Evolutionary conservation across 2,888 invertebrate species (phyloP).

Genomic region (Drosophila koepferae): DNA sequence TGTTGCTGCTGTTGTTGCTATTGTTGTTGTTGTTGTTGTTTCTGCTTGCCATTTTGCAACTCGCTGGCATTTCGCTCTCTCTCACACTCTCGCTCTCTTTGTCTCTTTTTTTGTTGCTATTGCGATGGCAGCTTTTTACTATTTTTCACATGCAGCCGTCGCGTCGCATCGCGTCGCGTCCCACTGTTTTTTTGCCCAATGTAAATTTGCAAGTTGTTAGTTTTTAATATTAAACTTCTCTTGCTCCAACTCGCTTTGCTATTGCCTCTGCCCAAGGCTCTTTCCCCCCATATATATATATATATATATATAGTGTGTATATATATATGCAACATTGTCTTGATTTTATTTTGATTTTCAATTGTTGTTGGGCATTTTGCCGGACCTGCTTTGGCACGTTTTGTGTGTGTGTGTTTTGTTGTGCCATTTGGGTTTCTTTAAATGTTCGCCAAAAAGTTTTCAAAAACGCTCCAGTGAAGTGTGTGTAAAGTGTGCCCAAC

Average conservation of each 20-base stretch:
- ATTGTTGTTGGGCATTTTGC: constrained; percentile 22
- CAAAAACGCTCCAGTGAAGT: constrained; percentile 45
- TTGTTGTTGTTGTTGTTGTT: too few relatives aligned
- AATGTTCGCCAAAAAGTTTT: constrained; percentile 38
- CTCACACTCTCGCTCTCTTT: not conserved
- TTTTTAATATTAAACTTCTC: constrained; percentile 26
- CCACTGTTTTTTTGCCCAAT: constrained; percentile 30
- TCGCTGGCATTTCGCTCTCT: not conserved
- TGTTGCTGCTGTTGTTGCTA: too few relatives aligned
- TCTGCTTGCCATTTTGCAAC: constrained; percentile 11
- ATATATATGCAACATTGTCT: constrained; percentile 5
- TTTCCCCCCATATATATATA: not conserved
- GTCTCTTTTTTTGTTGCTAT: constrained; percentile 8
- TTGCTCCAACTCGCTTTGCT: not conserved
- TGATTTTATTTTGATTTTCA: constrained; percentile 37
- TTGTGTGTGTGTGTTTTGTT: constrained; percentile 15
- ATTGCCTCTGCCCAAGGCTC: constrained; percentile 1
- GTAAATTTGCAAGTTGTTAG: constrained; percentile 41
- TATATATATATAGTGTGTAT: too few relatives aligned
- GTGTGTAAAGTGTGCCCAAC: constrained; percentile 30
- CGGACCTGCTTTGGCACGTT: constrained; percentile 45
- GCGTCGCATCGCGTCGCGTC: constrained; percentile 17
- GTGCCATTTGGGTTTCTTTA: constrained; percentile 39
- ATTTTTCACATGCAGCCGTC: constrained; percentile 46
- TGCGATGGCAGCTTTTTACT: constrained; percentile 46